These are phyloP conservation scores for Coreius guichenoti DNA, from an alignment of 2,797 vertebrate species.

Conservation along the genomic window DNA sequence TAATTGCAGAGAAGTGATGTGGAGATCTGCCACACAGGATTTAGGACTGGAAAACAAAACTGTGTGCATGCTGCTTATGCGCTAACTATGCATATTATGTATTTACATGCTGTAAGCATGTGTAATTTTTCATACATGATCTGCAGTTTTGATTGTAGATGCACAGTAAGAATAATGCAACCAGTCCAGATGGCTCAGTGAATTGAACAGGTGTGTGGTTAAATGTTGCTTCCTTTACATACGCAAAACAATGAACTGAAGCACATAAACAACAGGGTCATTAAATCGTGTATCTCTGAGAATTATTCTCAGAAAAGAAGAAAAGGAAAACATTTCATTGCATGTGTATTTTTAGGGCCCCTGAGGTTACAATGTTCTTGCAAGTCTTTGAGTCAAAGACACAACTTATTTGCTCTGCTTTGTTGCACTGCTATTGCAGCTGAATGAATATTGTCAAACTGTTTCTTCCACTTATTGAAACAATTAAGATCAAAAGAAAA, in stretches of 20 bases:
- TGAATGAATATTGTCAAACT: conserved; percentile 9
- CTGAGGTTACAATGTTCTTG: background rate
- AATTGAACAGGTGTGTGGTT: conserved; percentile 46
- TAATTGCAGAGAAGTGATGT: conserved; percentile 39
- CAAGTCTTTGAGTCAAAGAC: conserved; percentile 23
- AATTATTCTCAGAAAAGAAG: background rate
- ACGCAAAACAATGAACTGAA: conserved; percentile 23
- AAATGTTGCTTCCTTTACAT: conserved; percentile 34
- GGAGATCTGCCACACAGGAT: background rate
- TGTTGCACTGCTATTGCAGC: conserved; percentile 27
- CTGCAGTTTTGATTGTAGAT: conserved; percentile 17
- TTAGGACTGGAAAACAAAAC: conserved; percentile 13
- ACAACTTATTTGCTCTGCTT: background rate
- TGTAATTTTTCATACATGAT: conserved; percentile 25
- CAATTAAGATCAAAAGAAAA: conserved; percentile 26
- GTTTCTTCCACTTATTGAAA: conserved; percentile 24
- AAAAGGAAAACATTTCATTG: background rate
- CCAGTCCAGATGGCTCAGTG: conserved; percentile 40
- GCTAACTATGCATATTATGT: conserved; percentile 3
- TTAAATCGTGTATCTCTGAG: conserved; percentile 1
- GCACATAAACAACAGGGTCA: conserved; percentile 18
- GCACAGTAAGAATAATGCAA: conserved; percentile 12
- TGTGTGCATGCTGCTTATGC: background rate
- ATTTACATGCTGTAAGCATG: conserved; percentile 27
- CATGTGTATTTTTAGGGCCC: background rate